Evolutionary conservation across 2,888 invertebrate species (phyloP).

Genomic region (Urechis unicinctus): DNA sequence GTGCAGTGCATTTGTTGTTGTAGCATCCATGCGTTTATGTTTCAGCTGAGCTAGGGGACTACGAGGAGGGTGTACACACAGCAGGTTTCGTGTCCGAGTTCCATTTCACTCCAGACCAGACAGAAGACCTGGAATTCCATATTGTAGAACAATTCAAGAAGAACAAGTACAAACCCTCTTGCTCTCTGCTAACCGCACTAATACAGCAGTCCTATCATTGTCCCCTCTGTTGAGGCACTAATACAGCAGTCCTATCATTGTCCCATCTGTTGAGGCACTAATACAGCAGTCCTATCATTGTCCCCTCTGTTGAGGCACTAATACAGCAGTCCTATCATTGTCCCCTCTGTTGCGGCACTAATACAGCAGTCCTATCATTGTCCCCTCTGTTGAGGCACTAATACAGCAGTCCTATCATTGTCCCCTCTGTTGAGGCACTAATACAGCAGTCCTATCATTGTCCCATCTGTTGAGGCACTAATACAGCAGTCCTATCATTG

Average conservation of each 20-base stretch:
- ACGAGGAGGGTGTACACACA: slow-evolving; percentile 82
- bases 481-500: not conserved
- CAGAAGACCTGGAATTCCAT: slow-evolving; percentile 91
- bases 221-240: not conserved
- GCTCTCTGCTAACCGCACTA: no score
- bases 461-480: not conserved
- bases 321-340: not conserved
- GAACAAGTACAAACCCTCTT: slow-evolving; percentile 20
- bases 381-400: not conserved
- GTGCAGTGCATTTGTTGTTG: no score
- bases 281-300: not conserved
- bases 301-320: not conserved
- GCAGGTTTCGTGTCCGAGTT: slow-evolving; percentile 98
- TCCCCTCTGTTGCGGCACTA: no score
- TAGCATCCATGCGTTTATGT: no score
- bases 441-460: not conserved
- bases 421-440: no score
- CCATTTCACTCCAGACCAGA: slow-evolving; percentile 88
- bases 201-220: not conserved
- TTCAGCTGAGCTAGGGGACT: slow-evolving; percentile 92
- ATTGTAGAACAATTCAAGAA: slow-evolving; percentile 82
- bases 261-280: no score
- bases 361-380: not conserved
- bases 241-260: not conserved
- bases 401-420: not conserved